phyloP scores from a whole-genome alignment of 2,888 invertebrate genomes.

The Heliconius ismenius region DNA sequence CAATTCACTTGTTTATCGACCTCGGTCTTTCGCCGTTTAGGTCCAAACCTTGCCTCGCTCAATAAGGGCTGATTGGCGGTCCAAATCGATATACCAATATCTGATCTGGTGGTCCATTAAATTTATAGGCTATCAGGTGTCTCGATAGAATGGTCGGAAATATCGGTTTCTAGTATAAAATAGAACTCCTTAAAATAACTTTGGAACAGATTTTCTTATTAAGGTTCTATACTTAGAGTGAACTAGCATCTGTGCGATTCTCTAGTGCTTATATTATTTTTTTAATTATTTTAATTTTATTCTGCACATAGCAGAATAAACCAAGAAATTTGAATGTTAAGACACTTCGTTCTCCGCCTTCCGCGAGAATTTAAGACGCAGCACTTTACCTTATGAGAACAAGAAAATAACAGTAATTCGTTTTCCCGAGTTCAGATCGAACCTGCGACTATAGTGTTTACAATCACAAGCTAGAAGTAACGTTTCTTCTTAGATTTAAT shows the following conservation, averaged over 20 bases:
- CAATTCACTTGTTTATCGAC: slow-evolving; percentile 35
- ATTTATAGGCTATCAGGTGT: neutral
- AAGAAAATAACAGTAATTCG: neutral
- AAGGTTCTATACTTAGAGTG: neutral
- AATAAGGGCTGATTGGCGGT: slow-evolving; percentile 55
- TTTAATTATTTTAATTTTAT: neutral
- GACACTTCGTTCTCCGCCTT: neutral
- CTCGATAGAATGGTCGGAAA: slow-evolving; percentile 16
- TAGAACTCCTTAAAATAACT: slow-evolving; percentile 27
- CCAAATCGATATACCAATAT: slow-evolving; percentile 47
- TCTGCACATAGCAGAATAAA: neutral
- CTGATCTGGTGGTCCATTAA: slow-evolving; percentile 27
- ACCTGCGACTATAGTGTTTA: too few relatives aligned
- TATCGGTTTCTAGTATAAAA: slow-evolving; percentile 5
- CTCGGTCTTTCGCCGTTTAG: slow-evolving; percentile 44
- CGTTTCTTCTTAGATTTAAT: too few relatives aligned
- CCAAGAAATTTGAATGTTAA: too few relatives aligned
- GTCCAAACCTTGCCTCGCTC: slow-evolving; percentile 60
- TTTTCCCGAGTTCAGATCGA: too few relatives aligned
- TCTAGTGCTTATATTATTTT: neutral
- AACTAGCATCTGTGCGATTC: neutral
- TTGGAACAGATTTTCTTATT: slow-evolving; percentile 16
- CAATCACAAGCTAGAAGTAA: too few relatives aligned
- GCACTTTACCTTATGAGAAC: neutral
- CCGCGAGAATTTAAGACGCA: neutral